Evolutionary conservation across 2,113 vertebrate genomes (phyloP), one percentile per base, ranked within the genome.

Genomic region (Pachycephala philippinensis): DNA sequence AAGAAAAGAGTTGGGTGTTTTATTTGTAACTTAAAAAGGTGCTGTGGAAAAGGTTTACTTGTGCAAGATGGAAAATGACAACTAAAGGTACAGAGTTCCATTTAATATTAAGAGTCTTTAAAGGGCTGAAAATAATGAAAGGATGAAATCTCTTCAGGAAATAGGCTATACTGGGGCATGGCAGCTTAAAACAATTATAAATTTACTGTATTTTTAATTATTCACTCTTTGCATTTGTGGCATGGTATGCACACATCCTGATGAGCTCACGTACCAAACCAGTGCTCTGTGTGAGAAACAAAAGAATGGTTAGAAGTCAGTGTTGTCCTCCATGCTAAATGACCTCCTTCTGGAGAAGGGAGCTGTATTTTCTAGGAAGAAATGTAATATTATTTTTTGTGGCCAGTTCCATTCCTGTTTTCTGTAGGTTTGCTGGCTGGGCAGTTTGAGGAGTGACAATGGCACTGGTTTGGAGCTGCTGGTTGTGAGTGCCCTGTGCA

Each of bases 1-100:
- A 97, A 96, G 96, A 98, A 98, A 97, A 97, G 97, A 97, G 97
- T 97, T 96, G 93, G 89, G 57, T 95, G 96, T 95, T 98, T 98
- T 98, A 98, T 98, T 98, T 98, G 97, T 98, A 98, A 97, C 96
- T 98, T 97, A 40, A 95, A 91, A 90, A 94, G 96, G 97, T 82
- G 84, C 91, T 87, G 64, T 97, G 95, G 87, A 97, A 93, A 96
- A 96, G 90, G 84, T 96, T 97, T 97, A 87, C 83, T 94, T 97
- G 61, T 84, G 76, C 88, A 92, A 78, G 86, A 93, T 87, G 92
- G 92, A 95, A 97, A 97, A 91, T 88, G 78, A 71, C 95, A 90
- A 39, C 96, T 97, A 97, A 97, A 97, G 96, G 84, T 68, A 93
- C 95, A 95, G 96, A 84, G 68, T 79, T 84, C 50, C 60, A 83